Conservation (phyloP, 2,113 vertebrate genomes). For the Spea multiplicata region DNA sequence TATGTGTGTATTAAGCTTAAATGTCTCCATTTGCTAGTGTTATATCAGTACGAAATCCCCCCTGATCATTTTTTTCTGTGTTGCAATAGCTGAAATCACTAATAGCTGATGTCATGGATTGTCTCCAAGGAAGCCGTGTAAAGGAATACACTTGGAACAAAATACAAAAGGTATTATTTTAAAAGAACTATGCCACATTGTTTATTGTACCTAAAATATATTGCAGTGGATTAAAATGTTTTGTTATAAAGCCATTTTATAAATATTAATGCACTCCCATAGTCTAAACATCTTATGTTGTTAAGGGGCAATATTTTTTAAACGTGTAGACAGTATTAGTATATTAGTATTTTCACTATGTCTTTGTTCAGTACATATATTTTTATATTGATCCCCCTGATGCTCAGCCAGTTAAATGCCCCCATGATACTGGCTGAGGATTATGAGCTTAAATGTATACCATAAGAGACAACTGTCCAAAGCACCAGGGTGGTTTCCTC, state of each 20-base stretch:
- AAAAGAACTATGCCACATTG: not conserved
- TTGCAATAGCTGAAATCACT: slow-evolving; percentile 75
- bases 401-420: no score
- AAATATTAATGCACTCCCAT: not conserved
- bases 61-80: slow-evolving; percentile 78
- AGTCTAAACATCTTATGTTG: not conserved
- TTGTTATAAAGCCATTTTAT: no score
- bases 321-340: no score
- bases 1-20: slow-evolving; percentile 75
- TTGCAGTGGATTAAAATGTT: not conserved
- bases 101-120: slow-evolving; percentile 80
- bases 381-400: no score
- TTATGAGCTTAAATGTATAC: no score
- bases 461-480: no score
- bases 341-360: no score
- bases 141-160: slow-evolving; percentile 71
- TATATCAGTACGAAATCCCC: slow-evolving; percentile 75
- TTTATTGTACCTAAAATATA: no score
- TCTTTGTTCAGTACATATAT: no score
- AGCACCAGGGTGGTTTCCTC: no score
- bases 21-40: slow-evolving; percentile 81
- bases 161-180: slow-evolving; percentile 68
- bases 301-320: no score
- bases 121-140: slow-evolving; percentile 70
- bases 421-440: no score